Base-by-base conservation (phyloP, 2,888 invertebrate genomes). In the Trissonchulus latispiculum region DNA sequence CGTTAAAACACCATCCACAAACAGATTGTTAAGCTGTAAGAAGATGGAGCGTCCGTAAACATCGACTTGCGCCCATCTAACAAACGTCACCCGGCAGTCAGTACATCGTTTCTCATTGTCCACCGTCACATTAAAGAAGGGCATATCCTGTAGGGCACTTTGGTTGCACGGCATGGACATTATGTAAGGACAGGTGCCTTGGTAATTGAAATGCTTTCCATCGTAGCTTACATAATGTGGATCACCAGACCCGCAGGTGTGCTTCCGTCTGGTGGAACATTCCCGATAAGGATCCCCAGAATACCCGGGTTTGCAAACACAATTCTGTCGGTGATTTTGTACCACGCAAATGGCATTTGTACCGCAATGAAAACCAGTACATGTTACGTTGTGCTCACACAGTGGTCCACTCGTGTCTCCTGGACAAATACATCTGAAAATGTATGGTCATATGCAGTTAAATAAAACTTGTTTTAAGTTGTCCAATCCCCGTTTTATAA, bases 401-500 rank as follows among this genome's bases (percentile, higher is more conserved):
- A 88, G 87, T 74, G 86, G 84, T 1, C 93, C 93, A 82, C 92
- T 92, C 81, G 87, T 87, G 62, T 88, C 88, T 59, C 84, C 83
- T 77, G 80, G 79, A 77, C 85, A 87, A 79, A 84, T 71, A 68
- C 79, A 79, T 18, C 78, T 78, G 75, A 59, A 78, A 75, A 23
- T 1, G 59, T 33, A 64, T 33, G n/a, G n/a, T n/a, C n/a, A n/a
- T n/a, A n/a, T n/a, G n/a, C n/a, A n/a, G n/a, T n/a, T n/a, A n/a
- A n/a, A n/a, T n/a, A n/a, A n/a, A n/a, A n/a, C n/a, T n/a, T n/a
- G n/a, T n/a, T n/a, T n/a, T n/a, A n/a, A n/a, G n/a, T n/a, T n/a
- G n/a, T n/a, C n/a, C n/a, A n/a, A n/a, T n/a, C n/a, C n/a, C n/a
- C n/a, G n/a, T n/a, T n/a, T n/a, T n/a, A n/a, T n/a, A n/a, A n/a